These are phyloP conservation scores for Sebastes matsubarae DNA, from an alignment of 2,797 vertebrate species.

Conservation along the genomic window DNA sequence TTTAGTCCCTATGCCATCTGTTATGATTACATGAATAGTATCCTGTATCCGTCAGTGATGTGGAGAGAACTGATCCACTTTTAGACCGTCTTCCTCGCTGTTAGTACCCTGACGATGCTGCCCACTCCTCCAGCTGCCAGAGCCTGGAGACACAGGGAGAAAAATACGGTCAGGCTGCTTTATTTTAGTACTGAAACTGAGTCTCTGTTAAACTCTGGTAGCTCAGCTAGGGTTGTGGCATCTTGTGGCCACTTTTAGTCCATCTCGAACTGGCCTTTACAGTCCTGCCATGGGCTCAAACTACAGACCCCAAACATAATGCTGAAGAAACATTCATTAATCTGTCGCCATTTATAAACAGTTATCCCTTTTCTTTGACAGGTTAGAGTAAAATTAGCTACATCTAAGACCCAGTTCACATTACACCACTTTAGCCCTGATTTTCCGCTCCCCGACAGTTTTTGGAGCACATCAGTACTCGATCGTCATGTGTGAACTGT, in stretches of 20 bases:
- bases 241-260: background rate
- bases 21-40: conserved; percentile 77
- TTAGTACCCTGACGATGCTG: conserved; percentile 95
- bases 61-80: conserved; percentile 32
- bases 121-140: conserved; percentile 95
- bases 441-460: too few relatives aligned
- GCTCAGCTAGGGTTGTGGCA: background rate
- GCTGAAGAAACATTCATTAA: too few relatives aligned
- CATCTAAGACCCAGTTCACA: background rate
- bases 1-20: conserved; percentile 37
- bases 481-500: too few relatives aligned
- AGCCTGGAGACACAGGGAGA: conserved; percentile 79
- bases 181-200: background rate
- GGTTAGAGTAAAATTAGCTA: background rate
- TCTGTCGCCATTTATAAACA: background rate
- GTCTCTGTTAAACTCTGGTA: background rate
- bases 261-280: background rate
- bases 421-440: too few relatives aligned
- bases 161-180: background rate
- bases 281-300: background rate
- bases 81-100: conserved; percentile 96
- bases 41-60: conserved; percentile 32
- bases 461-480: too few relatives aligned
- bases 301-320: background rate
- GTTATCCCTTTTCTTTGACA: background rate